phyloP scores from a whole-genome alignment of 2,888 invertebrate genomes.

The Drosophila austrosaltans region DNA sequence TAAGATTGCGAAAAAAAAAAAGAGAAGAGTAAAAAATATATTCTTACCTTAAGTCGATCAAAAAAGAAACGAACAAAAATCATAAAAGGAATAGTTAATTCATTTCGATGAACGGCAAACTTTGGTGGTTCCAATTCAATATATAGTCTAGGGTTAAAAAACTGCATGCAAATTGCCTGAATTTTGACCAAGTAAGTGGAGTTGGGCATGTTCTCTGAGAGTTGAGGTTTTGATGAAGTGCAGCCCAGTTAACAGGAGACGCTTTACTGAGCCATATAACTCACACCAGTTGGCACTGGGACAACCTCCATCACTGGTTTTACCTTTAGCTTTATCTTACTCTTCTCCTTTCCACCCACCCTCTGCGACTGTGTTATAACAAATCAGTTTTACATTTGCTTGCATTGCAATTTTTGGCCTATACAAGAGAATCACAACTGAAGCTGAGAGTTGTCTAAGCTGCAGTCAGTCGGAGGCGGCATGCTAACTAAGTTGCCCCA shows the following conservation, averaged over 20 bases:
- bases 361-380: constrained; percentile 63
- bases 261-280: background rate
- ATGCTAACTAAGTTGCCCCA: constrained; percentile 64
- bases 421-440: constrained; percentile 9
- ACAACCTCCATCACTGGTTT: constrained; percentile 11
- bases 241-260: background rate
- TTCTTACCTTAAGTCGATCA: too few species aligned
- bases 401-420: constrained; percentile 64
- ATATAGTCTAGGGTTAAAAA: constrained; percentile 26
- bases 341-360: background rate
- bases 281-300: background rate
- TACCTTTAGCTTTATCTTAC: background rate
- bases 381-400: constrained; percentile 76
- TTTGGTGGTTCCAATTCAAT: background rate
- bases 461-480: constrained; percentile 50
- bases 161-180: constrained; percentile 56
- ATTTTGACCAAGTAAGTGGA: constrained; percentile 33
- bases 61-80: background rate
- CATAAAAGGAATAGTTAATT: background rate
- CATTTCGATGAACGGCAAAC: background rate
- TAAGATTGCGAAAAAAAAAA: too few species aligned
- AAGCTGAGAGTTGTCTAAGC: constrained; percentile 53
- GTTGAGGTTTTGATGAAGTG: constrained; percentile 25
- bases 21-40: background rate
- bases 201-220: background rate